Evolutionary conservation across 1,140 invertebrate species (phyloP).

Genomic region (Psix sp.): DNA sequence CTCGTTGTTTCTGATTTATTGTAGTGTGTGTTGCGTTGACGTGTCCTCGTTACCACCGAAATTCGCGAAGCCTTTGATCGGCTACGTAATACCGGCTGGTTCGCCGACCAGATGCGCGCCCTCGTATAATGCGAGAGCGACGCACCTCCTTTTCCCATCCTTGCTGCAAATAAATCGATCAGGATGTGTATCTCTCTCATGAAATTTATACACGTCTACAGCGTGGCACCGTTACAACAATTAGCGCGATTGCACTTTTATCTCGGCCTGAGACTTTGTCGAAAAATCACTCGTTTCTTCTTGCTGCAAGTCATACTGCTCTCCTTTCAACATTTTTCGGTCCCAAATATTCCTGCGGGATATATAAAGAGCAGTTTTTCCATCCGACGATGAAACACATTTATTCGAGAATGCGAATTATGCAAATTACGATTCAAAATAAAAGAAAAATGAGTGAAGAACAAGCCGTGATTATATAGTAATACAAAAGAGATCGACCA

Average conservation of each 20-base stretch:
- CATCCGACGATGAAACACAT: no score
- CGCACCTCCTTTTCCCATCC: slow-evolving; percentile 47
- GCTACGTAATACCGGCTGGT: slow-evolving; percentile 24
- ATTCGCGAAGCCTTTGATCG: slow-evolving; percentile 48
- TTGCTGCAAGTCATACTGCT: not conserved
- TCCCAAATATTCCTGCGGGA: no score
- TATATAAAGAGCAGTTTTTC: no score
- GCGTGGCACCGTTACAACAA: slow-evolving; percentile 38
- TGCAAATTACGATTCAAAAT: no score
- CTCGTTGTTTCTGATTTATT: slow-evolving; percentile 41
- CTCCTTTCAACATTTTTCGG: no score
- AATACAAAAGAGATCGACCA: no score
- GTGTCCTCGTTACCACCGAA: slow-evolving; percentile 55
- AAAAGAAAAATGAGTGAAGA: no score
- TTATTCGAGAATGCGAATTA: no score
- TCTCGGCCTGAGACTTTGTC: slow-evolving; percentile 16
- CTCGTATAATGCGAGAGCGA: slow-evolving; percentile 7
- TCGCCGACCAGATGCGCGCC: slow-evolving; percentile 34
- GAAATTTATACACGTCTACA: slow-evolving; percentile 44
- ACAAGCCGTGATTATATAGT: no score
- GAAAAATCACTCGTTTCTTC: slow-evolving; percentile 4
- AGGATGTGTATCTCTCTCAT: slow-evolving; percentile 42
- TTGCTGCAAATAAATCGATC: slow-evolving; percentile 48
- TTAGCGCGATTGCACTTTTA: slow-evolving; percentile 52
- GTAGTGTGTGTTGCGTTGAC: slow-evolving; percentile 27